Base-by-base conservation (phyloP, 2,888 invertebrate genomes). In the Rotaria sp. region DNA sequence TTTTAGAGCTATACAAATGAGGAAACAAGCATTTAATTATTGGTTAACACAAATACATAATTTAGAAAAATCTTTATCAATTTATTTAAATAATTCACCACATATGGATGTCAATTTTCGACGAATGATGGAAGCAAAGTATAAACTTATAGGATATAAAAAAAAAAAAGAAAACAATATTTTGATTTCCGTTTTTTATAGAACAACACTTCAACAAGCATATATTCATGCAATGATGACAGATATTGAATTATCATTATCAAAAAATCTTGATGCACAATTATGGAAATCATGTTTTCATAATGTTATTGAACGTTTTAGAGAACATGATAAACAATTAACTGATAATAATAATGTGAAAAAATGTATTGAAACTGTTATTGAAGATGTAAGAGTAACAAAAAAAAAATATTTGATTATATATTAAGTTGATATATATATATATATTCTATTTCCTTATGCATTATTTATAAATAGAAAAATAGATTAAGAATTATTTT, bases 191-290 rank as follows among this genome's bases (percentile, higher is more conserved):
- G 11, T 8, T 30, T 10, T 10, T 41, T 15, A 13, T 24, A 80
- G 80, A 80, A 80, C 35, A n/a, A 45, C n/a, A 45, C 45, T 80
- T 45, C 80, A 80, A 80, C 80, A 80, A 80, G 41, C 80, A 3
- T 80, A 80, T n/a, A 45, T 80, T 80, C 80, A 80, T 80, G 80
- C 80, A 13, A 80, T 80, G 80, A 80, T 80, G 80, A 80, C n/a
- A 18, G 80, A 80, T 45, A 80, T 80, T 45, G 80, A 80, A 45
- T 38, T 2, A 26, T 80, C 80, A 26, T 18, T 80, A 41, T 26
- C 80, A 21, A 41, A 45, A 80, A 80, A 45, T 45, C 45, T 80
- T 15, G 80, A 80, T 80, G 80, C 80, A 18, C 41, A 41, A 45
- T 80, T 80, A 45, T 80, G 80, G 80, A 80, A 80, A 80, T 80